A percentile compares a stretch with the other conserved stretches of the same genome.
phyloP scores from a whole-genome alignment of 1,140 invertebrate genomes.

The Lamellibrachia luymesi region DNA sequence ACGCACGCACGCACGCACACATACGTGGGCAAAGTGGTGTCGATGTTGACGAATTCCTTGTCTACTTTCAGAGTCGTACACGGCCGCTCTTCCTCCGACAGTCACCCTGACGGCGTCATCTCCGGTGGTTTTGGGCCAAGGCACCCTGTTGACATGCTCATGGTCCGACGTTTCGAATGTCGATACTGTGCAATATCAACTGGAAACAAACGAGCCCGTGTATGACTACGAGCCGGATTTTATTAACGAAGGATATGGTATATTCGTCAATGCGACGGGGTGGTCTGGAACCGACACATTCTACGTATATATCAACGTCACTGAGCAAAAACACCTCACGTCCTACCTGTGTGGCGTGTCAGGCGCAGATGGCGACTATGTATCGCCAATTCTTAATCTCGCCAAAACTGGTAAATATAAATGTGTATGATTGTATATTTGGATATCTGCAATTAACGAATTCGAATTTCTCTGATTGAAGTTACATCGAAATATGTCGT shows the following conservation, averaged over 20 bases:
- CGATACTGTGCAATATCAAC: background rate
- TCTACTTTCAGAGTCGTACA: background rate
- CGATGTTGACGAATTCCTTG: background rate
- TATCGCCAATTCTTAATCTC: background rate
- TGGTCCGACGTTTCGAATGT: background rate
- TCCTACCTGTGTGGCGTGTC: background rate
- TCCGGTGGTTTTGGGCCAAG: background rate
- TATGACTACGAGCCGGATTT: background rate
- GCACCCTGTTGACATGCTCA: background rate
- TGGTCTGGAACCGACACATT: background rate
- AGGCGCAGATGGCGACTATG: background rate
- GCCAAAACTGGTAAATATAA: background rate
- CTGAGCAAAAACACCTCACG: background rate
- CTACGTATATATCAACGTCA: background rate
- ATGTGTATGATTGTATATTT: no score
- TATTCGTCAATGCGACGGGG: background rate
- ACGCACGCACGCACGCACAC: no score
- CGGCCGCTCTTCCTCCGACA: background rate
- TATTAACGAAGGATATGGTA: background rate
- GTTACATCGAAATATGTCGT: no score
- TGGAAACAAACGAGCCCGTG: background rate
- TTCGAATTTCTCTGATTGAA: no score
- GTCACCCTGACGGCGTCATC: background rate
- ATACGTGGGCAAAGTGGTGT: background rate
- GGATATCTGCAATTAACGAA: no score